phyloP scores from a whole-genome alignment of 2,113 vertebrate genomes.

The Eidolon helvum region DNA sequence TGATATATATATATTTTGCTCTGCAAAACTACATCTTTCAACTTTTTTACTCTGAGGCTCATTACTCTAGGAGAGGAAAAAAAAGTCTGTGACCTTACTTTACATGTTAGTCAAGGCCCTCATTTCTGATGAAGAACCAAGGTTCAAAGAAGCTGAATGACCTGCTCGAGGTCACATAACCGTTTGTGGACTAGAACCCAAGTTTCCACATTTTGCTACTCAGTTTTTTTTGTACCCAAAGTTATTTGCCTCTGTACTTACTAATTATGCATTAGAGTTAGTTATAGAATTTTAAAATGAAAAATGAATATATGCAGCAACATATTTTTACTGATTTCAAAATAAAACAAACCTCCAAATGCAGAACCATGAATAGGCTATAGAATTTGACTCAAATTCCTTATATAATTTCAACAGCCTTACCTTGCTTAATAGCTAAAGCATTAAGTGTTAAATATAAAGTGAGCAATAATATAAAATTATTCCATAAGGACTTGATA shows the following conservation, averaged over 20 bases:
- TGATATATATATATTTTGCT: neutral
- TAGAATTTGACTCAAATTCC: constrained; percentile 54
- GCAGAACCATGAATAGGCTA: constrained; percentile 20
- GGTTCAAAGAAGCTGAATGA: neutral
- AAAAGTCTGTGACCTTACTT: neutral
- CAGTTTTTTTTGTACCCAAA: constrained; percentile 12
- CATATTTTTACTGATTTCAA: constrained; percentile 44
- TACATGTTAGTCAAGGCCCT: neutral
- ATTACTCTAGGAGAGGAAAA: neutral
- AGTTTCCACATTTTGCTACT: neutral
- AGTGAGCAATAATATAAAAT: constrained; percentile 15
- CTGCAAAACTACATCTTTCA: constrained; percentile 10
- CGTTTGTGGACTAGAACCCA: neutral
- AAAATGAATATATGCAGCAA: constrained; percentile 46
- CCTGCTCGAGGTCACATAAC: neutral
- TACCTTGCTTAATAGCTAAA: constrained; percentile 57
- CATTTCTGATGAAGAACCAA: neutral
- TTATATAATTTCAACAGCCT: constrained; percentile 62
- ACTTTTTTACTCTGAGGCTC: neutral
- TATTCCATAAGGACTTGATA: constrained; percentile 53
- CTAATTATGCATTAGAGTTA: constrained; percentile 1
- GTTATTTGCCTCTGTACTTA: constrained; percentile 12
- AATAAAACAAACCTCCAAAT: constrained; percentile 53
- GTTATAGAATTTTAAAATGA: constrained; percentile 55
- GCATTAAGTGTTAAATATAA: constrained; percentile 47